Evolutionary conservation across 2,888 invertebrate species (phyloP).

Genomic region (Caprella mutica): DNA sequence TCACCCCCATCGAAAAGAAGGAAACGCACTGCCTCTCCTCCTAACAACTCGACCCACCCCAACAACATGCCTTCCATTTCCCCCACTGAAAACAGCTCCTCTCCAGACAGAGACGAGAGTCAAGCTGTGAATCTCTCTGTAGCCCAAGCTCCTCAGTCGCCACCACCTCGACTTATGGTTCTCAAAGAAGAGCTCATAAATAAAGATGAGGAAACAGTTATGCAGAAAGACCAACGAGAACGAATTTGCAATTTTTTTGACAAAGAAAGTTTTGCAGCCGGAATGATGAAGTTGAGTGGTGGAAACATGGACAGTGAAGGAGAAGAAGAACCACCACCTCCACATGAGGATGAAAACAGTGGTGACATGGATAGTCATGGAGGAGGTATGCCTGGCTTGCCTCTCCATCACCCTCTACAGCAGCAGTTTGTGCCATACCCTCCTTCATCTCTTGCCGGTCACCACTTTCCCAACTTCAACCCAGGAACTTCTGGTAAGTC

Average conservation of each 20-base stretch:
- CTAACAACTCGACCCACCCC: background rate
- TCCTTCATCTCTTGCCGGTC: background rate
- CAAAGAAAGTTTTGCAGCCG: background rate
- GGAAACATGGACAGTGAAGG: background rate
- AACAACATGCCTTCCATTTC: background rate
- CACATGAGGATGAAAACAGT: slow-evolving; percentile 6
- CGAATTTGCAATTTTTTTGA: slow-evolving; percentile 3
- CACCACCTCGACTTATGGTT: slow-evolving; percentile 8
- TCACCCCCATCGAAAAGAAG: background rate
- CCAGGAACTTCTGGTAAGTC: slow-evolving; percentile 5
- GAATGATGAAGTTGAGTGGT: background rate
- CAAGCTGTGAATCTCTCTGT: slow-evolving; percentile 2
- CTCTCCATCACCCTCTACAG: slow-evolving; percentile 6
- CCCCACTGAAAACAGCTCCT: background rate
- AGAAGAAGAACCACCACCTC: background rate
- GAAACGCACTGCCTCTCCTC: background rate
- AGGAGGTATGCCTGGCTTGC: background rate
- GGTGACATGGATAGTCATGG: slow-evolving; percentile 7
- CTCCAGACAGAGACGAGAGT: background rate
- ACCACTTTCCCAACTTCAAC: slow-evolving; percentile 9
- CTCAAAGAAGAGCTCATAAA: slow-evolving; percentile 20
- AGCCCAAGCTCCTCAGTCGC: background rate
- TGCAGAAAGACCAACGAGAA: slow-evolving; percentile 7
- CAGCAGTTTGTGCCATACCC: slow-evolving; percentile 10
- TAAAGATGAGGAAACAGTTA: slow-evolving; percentile 29